Evolutionary conservation across 2,888 invertebrate genomes (phyloP), one percentile per base, ranked within the genome.

Genomic region (Baronia brevicornis): DNA sequence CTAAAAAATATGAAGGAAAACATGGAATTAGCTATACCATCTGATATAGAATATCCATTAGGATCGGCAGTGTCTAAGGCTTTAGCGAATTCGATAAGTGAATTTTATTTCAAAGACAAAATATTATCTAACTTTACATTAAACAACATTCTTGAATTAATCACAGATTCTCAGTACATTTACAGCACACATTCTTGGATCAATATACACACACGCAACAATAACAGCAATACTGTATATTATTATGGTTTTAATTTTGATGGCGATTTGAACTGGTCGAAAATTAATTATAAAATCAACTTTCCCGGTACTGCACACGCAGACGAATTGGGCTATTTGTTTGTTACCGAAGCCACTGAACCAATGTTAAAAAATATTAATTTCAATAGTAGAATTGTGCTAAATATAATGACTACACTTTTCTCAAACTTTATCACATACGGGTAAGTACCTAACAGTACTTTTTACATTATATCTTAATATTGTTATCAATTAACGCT

Each of bases 91-190:
- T 42, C 42, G 1, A 52, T 64, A 3, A 33, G 35, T 13, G 6
- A 54, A 11, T 46, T 49, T 35, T 62, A 64, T 31, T 62, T 60
- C 23, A 36, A n/a, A n/a, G n/a, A 44, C 4, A 37, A 31, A 14
- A 32, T 44, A 8, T 48, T 48, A 30, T 23, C 41, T 7, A 41
- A 47, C 9, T 36, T 29, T 31, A 47, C 44, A 1, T n/a, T 42
- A 3, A 28, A 17, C 13, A 43, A 44, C 8, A 33, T 41, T 13
- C 30, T 48, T 4, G 41, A 55, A 4, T 35, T 45, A n/a, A 36
- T 46, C 6, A 41, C 51, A 5, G 53, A 55, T 25, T 41, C 40
- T n/a, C 40, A 47, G 14, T 48, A 47, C 27, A 27, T 36, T 15
- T 45, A 46, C 5, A 28, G 35, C 9, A 34, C 33, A 3, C 35